Conservation (phyloP, 1,140 invertebrate genomes). For the Procambarus clarkii region DNA sequence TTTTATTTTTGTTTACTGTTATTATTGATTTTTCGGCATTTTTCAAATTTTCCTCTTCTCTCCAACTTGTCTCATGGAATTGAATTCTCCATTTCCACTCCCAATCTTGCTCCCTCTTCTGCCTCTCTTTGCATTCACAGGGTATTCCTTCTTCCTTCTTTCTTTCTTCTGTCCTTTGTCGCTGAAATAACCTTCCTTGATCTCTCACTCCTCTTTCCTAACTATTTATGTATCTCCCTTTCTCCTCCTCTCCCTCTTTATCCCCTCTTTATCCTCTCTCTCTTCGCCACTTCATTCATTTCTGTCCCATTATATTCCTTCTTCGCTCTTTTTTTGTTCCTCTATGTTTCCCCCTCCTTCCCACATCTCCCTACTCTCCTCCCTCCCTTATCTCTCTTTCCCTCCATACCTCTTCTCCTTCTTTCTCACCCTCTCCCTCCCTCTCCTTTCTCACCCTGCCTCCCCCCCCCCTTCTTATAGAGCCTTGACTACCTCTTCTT, state of each 20-base stretch:
- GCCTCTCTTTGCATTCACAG: not conserved
- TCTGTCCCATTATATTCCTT: not conserved
- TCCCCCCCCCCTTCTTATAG: not conserved
- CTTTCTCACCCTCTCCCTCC: not conserved
- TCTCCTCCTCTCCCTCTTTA: not conserved
- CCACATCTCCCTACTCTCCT: not conserved
- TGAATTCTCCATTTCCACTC: no score
- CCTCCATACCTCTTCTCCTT: not conserved
- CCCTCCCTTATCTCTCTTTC: not conserved
- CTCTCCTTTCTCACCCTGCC: not conserved
- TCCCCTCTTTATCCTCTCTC: not conserved
- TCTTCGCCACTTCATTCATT: not conserved
- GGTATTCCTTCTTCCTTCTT: not conserved
- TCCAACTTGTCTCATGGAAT: not conserved
- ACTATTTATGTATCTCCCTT: not conserved
- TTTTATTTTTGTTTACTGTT: not conserved
- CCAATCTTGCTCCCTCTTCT: not conserved
- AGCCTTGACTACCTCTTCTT: not conserved
- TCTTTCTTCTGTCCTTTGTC: no score
- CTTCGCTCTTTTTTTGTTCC: not conserved
- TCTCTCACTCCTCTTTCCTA: not conserved
- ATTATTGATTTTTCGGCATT: not conserved
- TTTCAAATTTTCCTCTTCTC: not conserved
- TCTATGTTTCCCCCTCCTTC: not conserved
- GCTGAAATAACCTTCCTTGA: no score